Evolutionary conservation across 2,888 invertebrate genomes (phyloP).

Genomic region (Euproctis similis): DNA sequence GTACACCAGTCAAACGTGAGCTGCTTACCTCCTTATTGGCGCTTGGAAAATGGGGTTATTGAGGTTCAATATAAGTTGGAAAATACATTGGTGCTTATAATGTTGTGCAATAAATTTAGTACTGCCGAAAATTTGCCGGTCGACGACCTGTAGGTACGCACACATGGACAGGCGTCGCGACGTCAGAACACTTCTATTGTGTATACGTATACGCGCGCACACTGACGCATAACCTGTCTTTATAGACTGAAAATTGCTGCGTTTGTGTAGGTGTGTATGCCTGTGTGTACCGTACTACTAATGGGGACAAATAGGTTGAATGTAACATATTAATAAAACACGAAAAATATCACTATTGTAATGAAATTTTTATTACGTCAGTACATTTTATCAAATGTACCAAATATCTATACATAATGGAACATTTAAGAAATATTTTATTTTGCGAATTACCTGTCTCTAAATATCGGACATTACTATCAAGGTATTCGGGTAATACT

Average conservation of each 20-base stretch:
- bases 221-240: slow-evolving; percentile 12
- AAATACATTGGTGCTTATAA: slow-evolving; percentile 12
- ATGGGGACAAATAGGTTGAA: slow-evolving; percentile 35
- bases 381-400: too few relatives aligned
- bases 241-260: slow-evolving; percentile 23
- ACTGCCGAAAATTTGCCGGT: slow-evolving; percentile 44
- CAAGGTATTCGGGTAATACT: too few relatives aligned
- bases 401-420: too few relatives aligned
- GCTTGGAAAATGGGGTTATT: not conserved
- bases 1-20: slow-evolving; percentile 3
- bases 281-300: slow-evolving; percentile 16
- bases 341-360: too few relatives aligned
- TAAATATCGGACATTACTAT: too few relatives aligned
- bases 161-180: slow-evolving; percentile 27
- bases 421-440: too few relatives aligned
- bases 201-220: slow-evolving; percentile 28
- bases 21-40: slow-evolving; percentile 1
- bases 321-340: slow-evolving; percentile 34
- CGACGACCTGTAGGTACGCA: slow-evolving; percentile 32
- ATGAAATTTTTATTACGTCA: too few relatives aligned
- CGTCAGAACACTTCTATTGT: slow-evolving; percentile 30
- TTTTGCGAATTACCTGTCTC: too few relatives aligned
- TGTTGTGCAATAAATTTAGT: slow-evolving; percentile 41
- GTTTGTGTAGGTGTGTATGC: slow-evolving; percentile 13
- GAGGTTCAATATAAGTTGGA: slow-evolving; percentile 10